Evolutionary conservation across 2,888 invertebrate genomes (phyloP).

Genomic region (Drosophila multiciliata): DNA sequence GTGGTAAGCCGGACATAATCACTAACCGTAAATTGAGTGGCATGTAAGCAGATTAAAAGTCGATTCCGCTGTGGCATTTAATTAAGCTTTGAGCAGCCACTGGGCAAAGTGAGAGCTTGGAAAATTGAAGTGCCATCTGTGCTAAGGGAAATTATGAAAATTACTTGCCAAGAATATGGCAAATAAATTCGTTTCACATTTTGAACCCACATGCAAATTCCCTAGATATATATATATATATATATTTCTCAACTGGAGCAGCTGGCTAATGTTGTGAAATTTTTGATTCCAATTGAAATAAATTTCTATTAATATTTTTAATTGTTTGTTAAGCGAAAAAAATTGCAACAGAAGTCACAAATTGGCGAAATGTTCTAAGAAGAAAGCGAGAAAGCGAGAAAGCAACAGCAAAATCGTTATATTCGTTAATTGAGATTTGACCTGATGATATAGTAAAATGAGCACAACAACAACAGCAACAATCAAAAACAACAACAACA

Average conservation of each 20-base stretch:
- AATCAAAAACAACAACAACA: constrained; percentile 25
- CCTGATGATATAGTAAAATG: constrained; percentile 79
- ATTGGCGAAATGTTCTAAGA: constrained; percentile 43
- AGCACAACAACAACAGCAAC: constrained; percentile 66
- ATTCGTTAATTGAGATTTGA: constrained; percentile 81
- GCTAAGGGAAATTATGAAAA: constrained; percentile 17
- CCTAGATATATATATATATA: background rate
- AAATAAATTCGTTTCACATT: constrained; percentile 14
- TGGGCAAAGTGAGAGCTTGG: constrained; percentile 11
- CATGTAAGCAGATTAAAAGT: constrained; percentile 72
- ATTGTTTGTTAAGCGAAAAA: constrained; percentile 75
- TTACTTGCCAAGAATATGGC: constrained; percentile 14
- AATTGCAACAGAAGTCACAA: constrained; percentile 37
- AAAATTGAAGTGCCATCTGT: constrained; percentile 5
- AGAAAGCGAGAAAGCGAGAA: constrained; percentile 54
- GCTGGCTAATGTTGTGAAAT: constrained; percentile 63
- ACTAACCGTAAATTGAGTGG: constrained; percentile 57
- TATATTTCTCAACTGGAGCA: constrained; percentile 26
- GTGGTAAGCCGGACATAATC: constrained; percentile 52
- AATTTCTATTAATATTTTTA: constrained; percentile 81
- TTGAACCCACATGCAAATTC: constrained; percentile 43
- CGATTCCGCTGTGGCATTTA: constrained; percentile 49
- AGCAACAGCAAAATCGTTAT: constrained; percentile 75
- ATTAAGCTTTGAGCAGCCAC: constrained; percentile 32
- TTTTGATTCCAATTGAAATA: constrained; percentile 81